Evolutionary conservation across 2,113 vertebrate genomes (phyloP).

Genomic region (Monarcha castaneiventris): DNA sequence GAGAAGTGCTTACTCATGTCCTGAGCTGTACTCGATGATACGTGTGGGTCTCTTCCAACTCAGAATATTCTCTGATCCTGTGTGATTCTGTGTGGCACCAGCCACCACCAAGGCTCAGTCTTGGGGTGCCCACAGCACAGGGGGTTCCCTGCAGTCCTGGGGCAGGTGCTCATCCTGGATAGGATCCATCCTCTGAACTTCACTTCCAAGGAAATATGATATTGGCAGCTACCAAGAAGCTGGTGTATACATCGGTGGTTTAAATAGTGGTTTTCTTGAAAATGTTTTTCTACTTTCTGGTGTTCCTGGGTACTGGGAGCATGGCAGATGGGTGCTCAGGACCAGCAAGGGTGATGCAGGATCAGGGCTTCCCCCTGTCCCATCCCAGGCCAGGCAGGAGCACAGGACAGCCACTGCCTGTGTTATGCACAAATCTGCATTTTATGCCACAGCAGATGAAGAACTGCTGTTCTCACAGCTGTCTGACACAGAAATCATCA

Average conservation of each 20-base stretch:
- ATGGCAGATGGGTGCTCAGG: not conserved
- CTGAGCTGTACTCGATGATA: not conserved
- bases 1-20: not conserved
- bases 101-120: not conserved
- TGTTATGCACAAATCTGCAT: not conserved
- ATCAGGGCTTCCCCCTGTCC: not conserved
- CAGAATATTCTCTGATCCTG: not conserved
- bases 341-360: not conserved
- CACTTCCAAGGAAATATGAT: not conserved
- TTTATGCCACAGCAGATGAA: not conserved
- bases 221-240: not conserved
- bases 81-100: not conserved
- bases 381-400: not conserved
- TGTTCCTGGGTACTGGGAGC: not conserved
- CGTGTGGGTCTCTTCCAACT: not conserved
- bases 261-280: not conserved
- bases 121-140: not conserved
- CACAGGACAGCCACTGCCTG: not conserved
- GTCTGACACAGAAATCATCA: not conserved
- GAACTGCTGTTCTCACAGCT: not conserved
- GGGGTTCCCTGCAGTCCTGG: not conserved
- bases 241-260: rapidly evolving
- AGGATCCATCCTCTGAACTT: not conserved
- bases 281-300: not conserved
- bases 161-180: not conserved